Evolutionary conservation across 2,888 invertebrate genomes (phyloP).

Genomic region (Hirtodrosophila confusa): DNA sequence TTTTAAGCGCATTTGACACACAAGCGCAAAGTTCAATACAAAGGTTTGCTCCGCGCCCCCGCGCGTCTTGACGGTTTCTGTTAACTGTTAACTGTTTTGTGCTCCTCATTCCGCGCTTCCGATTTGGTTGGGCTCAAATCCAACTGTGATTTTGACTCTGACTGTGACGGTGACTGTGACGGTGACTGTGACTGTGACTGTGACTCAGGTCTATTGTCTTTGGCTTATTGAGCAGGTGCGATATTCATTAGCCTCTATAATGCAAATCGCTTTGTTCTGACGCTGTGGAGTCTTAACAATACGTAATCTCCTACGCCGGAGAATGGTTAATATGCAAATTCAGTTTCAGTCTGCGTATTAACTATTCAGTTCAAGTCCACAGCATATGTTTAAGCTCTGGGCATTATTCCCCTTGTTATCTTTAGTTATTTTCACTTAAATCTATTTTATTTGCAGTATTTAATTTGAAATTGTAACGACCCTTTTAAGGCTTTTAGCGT

Average conservation of each 20-base stretch:
- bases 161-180: not conserved
- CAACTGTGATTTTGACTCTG: too few species aligned
- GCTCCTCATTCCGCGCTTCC: slow-evolving; percentile 7
- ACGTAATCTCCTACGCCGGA: not conserved
- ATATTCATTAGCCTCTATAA: slow-evolving; percentile 25
- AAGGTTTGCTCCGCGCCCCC: too few species aligned
- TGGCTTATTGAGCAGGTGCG: slow-evolving; percentile 24
- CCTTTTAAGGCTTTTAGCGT: too few species aligned
- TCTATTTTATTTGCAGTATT: too few species aligned
- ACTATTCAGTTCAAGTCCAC: too few species aligned
- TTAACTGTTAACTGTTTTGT: slow-evolving; percentile 29
- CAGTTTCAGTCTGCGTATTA: not conserved
- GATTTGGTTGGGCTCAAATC: not conserved
- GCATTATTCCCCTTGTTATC: too few species aligned
- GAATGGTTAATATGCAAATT: slow-evolving; percentile 19
- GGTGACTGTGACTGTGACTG: not conserved
- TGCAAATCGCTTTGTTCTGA: slow-evolving; percentile 23
- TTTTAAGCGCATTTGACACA: slow-evolving; percentile 72
- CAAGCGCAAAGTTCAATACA: slow-evolving; percentile 19
- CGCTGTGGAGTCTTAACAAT: not conserved
- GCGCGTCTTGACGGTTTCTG: slow-evolving; percentile 18
- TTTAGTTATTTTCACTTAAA: too few species aligned
- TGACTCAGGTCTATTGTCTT: slow-evolving; percentile 12
- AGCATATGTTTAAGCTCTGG: too few species aligned
- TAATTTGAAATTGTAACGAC: too few species aligned